phyloP scores from a whole-genome alignment of 30 jellyfish, hydroid and myxozoan species.

The Pelagia noctiluca region DNA sequence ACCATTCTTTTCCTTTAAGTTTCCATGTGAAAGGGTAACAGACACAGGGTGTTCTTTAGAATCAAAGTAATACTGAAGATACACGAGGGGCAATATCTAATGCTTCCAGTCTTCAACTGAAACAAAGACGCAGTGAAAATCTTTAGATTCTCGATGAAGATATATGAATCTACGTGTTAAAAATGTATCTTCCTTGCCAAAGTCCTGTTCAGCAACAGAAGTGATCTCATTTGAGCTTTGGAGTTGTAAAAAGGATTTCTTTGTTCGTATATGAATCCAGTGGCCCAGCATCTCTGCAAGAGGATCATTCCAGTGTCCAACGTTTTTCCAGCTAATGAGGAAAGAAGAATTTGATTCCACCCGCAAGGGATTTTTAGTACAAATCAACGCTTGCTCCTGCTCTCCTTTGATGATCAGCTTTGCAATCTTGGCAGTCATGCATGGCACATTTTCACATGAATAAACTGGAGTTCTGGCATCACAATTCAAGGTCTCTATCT shows the following conservation, averaged over 20 bases:
- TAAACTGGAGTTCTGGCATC: too few species aligned
- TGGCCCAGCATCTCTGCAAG: conserved; percentile 3
- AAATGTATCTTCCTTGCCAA: conserved; percentile 10
- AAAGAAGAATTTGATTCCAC: not conserved
- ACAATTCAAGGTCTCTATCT: too few species aligned
- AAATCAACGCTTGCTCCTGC: too few species aligned
- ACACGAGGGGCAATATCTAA: conserved; percentile 2
- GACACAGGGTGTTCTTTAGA: conserved; percentile 3
- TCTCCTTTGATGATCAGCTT: not conserved
- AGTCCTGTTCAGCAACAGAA: conserved; percentile 7
- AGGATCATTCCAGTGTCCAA: not conserved
- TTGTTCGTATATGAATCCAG: conserved; percentile 1
- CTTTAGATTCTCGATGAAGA: conserved; percentile 8
- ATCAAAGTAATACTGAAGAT: conserved; percentile 4
- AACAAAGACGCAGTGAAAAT: conserved; percentile 28
- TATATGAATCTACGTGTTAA: not conserved
- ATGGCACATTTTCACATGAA: too few species aligned
- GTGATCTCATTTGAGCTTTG: not conserved
- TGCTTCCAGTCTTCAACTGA: conserved; percentile 1
- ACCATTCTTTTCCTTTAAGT: conserved; percentile 11
- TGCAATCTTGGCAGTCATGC: conserved; percentile 1
- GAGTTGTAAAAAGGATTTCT: not conserved
- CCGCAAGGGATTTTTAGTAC: not conserved
- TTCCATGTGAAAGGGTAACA: conserved; percentile 30
- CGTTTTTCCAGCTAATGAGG: not conserved